A percentile compares a stretch with the other conserved stretches of the same genome.
Conservation (phyloP, 2,113 vertebrate species). For the Python bivittatus region DNA sequence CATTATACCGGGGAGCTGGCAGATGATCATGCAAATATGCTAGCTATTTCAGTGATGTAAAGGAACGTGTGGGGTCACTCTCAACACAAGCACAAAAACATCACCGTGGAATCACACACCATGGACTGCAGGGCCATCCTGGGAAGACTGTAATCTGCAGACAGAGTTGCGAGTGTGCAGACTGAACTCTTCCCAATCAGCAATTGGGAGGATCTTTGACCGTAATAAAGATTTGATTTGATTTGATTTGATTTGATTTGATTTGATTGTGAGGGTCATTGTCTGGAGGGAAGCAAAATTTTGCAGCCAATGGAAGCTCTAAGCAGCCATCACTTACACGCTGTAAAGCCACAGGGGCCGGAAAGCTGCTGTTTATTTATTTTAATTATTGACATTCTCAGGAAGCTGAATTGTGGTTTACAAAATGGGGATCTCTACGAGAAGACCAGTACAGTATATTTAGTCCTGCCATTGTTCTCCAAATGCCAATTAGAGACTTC, state of each 20-base stretch:
- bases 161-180: background rate
- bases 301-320: background rate
- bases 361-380: background rate
- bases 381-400: background rate
- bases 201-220: no score
- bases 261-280: no score
- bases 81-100: constrained; percentile 25
- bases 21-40: constrained; percentile 67
- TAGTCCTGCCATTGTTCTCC: background rate
- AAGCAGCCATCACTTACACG: no score
- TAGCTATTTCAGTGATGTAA: constrained; percentile 16
- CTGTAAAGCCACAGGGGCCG: background rate
- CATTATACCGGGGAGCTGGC: constrained; percentile 53
- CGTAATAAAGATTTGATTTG: no score
- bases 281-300: no score
- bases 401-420: background rate
- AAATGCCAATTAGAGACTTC: background rate
- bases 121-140: constrained; percentile 3
- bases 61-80: background rate
- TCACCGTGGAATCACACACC: constrained; percentile 23
- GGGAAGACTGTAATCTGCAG: constrained; percentile 5
- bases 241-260: no score
- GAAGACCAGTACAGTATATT: background rate
- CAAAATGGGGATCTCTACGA: background rate
- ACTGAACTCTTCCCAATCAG: background rate